Conservation (phyloP, 2,113 vertebrate species). For the Hydropotes inermis region DNA sequence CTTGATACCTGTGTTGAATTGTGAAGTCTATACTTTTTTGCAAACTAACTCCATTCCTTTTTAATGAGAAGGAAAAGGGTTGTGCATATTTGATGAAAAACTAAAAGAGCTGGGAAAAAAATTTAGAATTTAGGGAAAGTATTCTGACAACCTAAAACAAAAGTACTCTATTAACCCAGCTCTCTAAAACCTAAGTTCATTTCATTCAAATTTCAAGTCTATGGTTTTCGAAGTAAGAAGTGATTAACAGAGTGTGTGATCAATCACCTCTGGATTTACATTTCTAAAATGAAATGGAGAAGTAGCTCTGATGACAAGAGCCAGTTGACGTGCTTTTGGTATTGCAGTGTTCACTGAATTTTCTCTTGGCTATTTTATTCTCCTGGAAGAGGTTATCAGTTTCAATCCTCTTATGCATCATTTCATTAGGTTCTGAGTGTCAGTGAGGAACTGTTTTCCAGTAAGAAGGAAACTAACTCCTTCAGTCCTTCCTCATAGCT, state of each 20-base stretch:
- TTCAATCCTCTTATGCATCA: neutral
- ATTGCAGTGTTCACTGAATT: neutral
- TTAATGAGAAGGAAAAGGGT: neutral
- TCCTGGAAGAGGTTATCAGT: neutral
- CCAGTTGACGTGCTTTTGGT: neutral
- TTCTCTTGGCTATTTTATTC: neutral
- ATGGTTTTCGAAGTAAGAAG: neutral
- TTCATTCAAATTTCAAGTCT: neutral
- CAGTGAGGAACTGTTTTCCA: neutral
- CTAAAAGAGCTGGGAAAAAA: neutral
- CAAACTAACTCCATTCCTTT: neutral
- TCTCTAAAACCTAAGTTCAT: neutral
- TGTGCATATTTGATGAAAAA: neutral
- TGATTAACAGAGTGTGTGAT: neutral
- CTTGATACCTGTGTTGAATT: neutral
- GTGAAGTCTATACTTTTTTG: neutral
- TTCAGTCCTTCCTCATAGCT: conserved; percentile 57
- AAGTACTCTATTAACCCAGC: neutral
- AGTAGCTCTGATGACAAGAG: neutral
- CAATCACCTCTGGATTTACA: neutral
- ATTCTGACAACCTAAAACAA: neutral
- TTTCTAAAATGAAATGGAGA: conserved; percentile 38
- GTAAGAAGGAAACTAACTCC: conserved; percentile 35
- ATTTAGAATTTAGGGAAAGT: neutral
- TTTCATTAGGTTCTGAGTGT: neutral